A percentile compares a stretch with the other conserved stretches of the same genome.
phyloP scores from a whole-genome alignment of 2,888 invertebrate species.

The Cremastobaeus sp. region DNA sequence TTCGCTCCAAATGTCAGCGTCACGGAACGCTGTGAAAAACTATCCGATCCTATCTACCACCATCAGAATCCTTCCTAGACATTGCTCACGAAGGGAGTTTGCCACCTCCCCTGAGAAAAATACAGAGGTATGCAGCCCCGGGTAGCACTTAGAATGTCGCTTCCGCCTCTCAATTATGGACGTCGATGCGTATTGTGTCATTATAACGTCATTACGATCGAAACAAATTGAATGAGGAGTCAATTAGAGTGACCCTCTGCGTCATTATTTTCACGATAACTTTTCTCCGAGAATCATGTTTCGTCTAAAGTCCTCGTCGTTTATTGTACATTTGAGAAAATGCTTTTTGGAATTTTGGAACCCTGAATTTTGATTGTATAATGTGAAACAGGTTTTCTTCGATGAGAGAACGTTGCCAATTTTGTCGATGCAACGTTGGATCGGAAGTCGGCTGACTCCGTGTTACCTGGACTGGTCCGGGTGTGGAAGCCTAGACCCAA shows the following conservation, averaged over 20 bases:
- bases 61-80: conserved; percentile 64
- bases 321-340: not conserved
- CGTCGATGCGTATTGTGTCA: no score
- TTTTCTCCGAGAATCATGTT: no score
- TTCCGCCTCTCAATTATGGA: conserved; percentile 65
- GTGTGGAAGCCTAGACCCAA: conserved; percentile 69
- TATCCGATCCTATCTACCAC: conserved; percentile 61
- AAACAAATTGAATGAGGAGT: not conserved
- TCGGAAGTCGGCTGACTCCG: conserved; percentile 77
- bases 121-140: conserved; percentile 78
- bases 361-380: not conserved
- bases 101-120: conserved; percentile 70
- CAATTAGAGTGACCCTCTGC: not conserved
- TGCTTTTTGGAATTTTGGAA: no score
- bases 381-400: conserved; percentile 11
- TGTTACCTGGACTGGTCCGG: conserved; percentile 77
- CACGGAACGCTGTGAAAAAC: conserved; percentile 69
- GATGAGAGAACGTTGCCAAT: conserved; percentile 58
- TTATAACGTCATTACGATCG: no score
- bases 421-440: conserved; percentile 61
- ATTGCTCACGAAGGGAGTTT: conserved; percentile 73
- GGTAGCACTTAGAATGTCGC: conserved; percentile 77
- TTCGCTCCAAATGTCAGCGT: not conserved
- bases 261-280: not conserved
- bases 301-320: conserved; percentile 6